Base-by-base conservation (phyloP, 2,113 vertebrate genomes). In the Atrichornis clamosus region DNA sequence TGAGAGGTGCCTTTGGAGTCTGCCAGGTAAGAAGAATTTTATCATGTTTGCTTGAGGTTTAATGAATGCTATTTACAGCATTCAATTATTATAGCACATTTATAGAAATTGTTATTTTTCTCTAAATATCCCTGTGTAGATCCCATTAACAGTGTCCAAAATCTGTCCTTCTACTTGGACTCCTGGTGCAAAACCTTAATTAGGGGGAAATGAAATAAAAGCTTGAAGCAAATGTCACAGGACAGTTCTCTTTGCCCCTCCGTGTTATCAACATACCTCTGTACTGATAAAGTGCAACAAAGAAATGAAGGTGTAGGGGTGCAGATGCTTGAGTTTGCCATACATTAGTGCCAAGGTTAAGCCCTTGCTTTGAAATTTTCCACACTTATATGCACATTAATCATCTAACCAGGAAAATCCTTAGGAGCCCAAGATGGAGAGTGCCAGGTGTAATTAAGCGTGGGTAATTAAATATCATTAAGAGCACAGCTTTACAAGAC, bases 381-480 rank as follows among this genome's bases (percentile, higher is more conserved):
- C 80, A 84, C 46, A 33, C 37, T 87, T 89, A 56, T 0, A 65
- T 65, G 42, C 69, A 72, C 86, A 92, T 94, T 92, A 96, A 93
- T 96, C 90, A 95, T 69, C 58, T 62, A 60, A 52, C 80, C 79
- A 83, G 73, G 77, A 92, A 92, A 96, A 93, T 93, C 33, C 70
- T 92, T 92, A 22, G 80, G 65, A 92, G 58, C 80, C 74, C 78
- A 92, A 73, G 84, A 91, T 47, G 52, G 70, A 85, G 79, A 88
- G 50, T 84, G 69, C 77, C 73, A 95, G 86, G 72, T 94, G 59
- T 96, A 96, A 96, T 97, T 96, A 96, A 77, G 47, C 6, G 0
- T 86, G 52, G 56, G 68, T 88, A 96, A 94, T 94, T 94, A 96
- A 93, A 78, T 94, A 90, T 87, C 55, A 92, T 94, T 89, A 86